Percentiles rank a stretch among this genome's conserved stretches.
Conservation (phyloP, 2,797 vertebrate genomes). For the Cryptoblepharus egeriae region DNA sequence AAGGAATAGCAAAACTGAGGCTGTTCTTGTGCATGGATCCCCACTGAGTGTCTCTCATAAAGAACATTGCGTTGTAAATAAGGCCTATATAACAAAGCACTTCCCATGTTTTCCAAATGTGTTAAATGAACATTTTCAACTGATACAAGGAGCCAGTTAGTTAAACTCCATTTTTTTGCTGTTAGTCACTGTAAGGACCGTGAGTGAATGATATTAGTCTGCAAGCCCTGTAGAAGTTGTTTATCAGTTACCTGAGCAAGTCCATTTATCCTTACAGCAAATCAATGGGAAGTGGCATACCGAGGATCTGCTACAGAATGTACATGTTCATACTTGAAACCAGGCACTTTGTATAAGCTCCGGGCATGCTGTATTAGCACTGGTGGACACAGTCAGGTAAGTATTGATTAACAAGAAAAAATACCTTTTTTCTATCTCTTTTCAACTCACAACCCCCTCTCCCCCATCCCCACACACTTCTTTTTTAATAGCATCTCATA, state of each 20-base stretch:
- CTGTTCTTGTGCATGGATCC: no score
- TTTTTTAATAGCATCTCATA: not conserved
- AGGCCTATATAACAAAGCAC: not conserved
- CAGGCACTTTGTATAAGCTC: slow-evolving; percentile 91
- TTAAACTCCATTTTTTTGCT: not conserved
- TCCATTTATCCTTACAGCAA: slow-evolving; percentile 74
- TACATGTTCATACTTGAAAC: slow-evolving; percentile 88
- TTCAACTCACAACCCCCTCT: no score
- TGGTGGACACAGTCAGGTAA: slow-evolving; percentile 94
- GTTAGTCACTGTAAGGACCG: not conserved
- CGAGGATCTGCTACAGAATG: slow-evolving; percentile 90
- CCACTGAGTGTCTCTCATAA: not conserved
- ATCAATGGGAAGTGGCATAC: slow-evolving; percentile 92
- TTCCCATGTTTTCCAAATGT: not conserved
- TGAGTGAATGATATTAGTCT: not conserved
- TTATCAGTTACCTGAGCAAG: slow-evolving; percentile 5
- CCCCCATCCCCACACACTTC: no score
- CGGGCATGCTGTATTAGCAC: slow-evolving; percentile 94
- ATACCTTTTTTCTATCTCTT: not conserved
- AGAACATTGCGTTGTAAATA: not conserved
- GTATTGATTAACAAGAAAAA: not conserved
- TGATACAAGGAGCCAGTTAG: not conserved
- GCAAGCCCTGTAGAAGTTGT: not conserved
- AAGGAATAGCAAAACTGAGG: no score
- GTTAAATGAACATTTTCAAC: not conserved